phyloP scores from a whole-genome alignment of 2,888 invertebrate species.

The Athalia circularis region DNA sequence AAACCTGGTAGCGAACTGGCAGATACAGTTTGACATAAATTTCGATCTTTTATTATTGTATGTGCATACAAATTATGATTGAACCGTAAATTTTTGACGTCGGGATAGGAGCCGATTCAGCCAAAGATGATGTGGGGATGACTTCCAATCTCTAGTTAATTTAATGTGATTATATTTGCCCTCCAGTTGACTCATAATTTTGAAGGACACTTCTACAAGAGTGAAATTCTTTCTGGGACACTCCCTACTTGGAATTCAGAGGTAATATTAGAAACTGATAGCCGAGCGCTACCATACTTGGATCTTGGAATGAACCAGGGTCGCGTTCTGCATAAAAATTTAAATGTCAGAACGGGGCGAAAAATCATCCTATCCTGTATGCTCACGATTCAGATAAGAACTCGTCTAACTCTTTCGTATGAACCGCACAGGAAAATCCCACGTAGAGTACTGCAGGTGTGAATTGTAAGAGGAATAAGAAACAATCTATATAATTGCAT shows the following conservation, averaged over 20 bases:
- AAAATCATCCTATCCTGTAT: slow-evolving; percentile 33
- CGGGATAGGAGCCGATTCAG: no score
- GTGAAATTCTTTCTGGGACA: not conserved
- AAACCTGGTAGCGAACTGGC: not conserved
- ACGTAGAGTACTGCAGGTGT: not conserved
- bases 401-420: not conserved
- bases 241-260: slow-evolving; percentile 34
- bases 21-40: slow-evolving; percentile 12
- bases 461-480: no score
- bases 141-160: no score
- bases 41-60: slow-evolving; percentile 6
- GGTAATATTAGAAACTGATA: slow-evolving; percentile 38
- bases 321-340: slow-evolving; percentile 30
- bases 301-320: slow-evolving; percentile 35
- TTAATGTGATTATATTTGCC: no score
- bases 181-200: no score
- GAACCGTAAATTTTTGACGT: no score
- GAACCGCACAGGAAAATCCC: not conserved
- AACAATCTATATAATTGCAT: no score
- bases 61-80: not conserved
- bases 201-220: no score
- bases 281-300: slow-evolving; percentile 25
- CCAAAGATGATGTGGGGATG: no score
- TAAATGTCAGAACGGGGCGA: not conserved
- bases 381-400: slow-evolving; percentile 36